Base-by-base conservation (phyloP, 2,113 vertebrate genomes). In the Monarcha castaneiventris region DNA sequence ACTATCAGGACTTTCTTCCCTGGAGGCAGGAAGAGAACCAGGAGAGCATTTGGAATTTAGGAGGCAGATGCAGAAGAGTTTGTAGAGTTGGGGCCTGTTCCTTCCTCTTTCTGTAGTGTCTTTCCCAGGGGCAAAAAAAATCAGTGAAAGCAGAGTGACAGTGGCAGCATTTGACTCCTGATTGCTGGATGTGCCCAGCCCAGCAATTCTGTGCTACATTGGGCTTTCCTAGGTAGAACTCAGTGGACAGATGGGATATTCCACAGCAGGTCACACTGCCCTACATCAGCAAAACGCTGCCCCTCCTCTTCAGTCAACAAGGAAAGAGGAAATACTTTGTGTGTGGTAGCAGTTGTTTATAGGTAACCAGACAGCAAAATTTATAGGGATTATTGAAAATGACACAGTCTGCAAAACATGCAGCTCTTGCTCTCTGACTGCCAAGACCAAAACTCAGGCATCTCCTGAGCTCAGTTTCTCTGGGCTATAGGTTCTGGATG, bases 1-100 rank as follows among this genome's bases (percentile, higher is more conserved):
- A 98, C 85, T n/a, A 98, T 97, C 62, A 98, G 96, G 59, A 98
- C 98, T 26, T 97, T 98, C 72, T 84, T 98, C 17, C 97, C 98
- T 98, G 77, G 32, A 76, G 61, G 71, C 84, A 69, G 49, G 56
- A 64, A 69, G 72, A 52, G 61, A 87, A 67, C 16, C 43, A 54
- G 8, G 46, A 80, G 30, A 37, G 9, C 26, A 19, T 17, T 71
- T 58, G 46, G 43, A 80, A 22, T 32, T 26, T 2, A 35, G 13
- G 6, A 84, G 25, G 39, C 37, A 78, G 68, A 48, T 21, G 29
- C 2, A 3, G 77, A 67, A 13, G 3, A 26, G 13, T 43, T n/a
- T 44, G n/a, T 43, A 46, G 30, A 58, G 15, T 1, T 2, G 1
- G 10, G 25, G 16, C 23, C 37, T 23, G 11, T 14, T 69, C 20